These are phyloP conservation scores for Sarotherodon lohbergeri DNA, from an alignment of 2,113 vertebrate genomes.

Conservation along the genomic window DNA sequence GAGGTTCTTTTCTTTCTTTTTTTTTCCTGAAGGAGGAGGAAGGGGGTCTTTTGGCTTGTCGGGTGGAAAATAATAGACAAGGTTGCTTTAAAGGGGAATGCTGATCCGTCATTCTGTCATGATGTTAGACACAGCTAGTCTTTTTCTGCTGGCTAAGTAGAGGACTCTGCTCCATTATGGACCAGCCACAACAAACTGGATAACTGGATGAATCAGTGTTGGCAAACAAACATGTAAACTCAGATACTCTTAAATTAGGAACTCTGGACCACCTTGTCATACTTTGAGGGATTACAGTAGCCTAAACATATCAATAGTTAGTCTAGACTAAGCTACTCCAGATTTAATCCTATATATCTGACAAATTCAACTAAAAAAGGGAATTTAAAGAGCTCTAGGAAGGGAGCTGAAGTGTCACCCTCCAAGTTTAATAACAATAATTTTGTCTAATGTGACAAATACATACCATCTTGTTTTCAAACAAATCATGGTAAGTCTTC, in stretches of 20 bases:
- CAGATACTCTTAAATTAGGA: not conserved
- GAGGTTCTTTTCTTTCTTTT: slow-evolving; percentile 46
- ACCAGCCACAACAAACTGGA: slow-evolving; percentile 48
- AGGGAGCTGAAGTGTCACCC: not conserved
- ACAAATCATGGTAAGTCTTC: slow-evolving; percentile 76
- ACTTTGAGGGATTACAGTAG: slow-evolving; percentile 10
- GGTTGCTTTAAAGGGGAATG: slow-evolving; percentile 62
- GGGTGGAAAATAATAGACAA: slow-evolving; percentile 75
- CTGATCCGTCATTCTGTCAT: slow-evolving; percentile 63
- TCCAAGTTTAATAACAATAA: not conserved
- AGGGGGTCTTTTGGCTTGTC: slow-evolving; percentile 52
- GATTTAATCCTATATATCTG: not conserved
- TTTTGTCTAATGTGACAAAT: not conserved
- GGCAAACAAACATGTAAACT: slow-evolving; percentile 35
- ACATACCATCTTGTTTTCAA: slow-evolving; percentile 77
- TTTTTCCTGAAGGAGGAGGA: slow-evolving; percentile 26
- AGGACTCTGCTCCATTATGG: slow-evolving; percentile 22
- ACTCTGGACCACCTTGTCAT: slow-evolving; percentile 6
- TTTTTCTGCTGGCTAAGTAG: slow-evolving; percentile 54
- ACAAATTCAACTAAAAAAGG: not conserved
- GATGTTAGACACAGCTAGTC: slow-evolving; percentile 44
- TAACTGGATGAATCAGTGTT: slow-evolving; percentile 44
- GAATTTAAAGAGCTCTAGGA: not conserved
- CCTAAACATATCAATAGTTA: not conserved
- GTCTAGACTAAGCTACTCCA: not conserved